A percentile compares a stretch with the other conserved stretches of the same genome.
phyloP scores from a whole-genome alignment of 2,888 invertebrate genomes.

The Siphlonurus alternatus region DNA sequence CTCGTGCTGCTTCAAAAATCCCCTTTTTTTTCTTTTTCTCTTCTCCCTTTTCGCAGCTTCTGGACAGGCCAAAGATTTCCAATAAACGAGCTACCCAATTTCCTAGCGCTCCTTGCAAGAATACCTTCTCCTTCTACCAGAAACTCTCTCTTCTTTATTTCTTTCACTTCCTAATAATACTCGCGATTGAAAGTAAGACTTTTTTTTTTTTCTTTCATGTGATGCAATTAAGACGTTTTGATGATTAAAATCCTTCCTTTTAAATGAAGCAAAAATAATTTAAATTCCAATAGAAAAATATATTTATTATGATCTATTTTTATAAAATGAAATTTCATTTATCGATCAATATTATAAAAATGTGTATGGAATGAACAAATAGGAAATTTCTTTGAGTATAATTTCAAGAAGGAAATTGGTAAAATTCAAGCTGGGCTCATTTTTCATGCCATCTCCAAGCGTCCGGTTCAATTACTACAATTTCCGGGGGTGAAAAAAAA shows the following conservation, averaged over 20 bases:
- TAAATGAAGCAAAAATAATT: not conserved
- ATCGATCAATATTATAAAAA: too few species aligned
- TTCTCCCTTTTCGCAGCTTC: not conserved
- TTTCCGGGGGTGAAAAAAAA: not conserved
- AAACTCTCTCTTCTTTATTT: not conserved
- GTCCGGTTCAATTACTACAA: slow-evolving; percentile 9
- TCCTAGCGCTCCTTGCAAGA: not conserved
- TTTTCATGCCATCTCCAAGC: slow-evolving; percentile 27
- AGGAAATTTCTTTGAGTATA: slow-evolving; percentile 6
- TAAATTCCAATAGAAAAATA: not conserved
- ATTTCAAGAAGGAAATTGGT: slow-evolving; percentile 9
- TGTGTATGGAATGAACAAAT: slow-evolving; percentile 3
- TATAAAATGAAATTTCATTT: too few species aligned
- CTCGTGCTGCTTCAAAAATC: slow-evolving; percentile 1
- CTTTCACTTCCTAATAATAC: not conserved
- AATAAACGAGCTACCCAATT: not conserved
- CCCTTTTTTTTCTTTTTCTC: not conserved
- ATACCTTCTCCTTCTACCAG: not conserved
- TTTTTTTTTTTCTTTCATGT: not conserved
- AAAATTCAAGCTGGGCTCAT: slow-evolving; percentile 21
- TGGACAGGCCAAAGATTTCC: slow-evolving; percentile 9
- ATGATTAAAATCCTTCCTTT: not conserved
- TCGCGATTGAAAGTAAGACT: not conserved
- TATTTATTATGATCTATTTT: too few species aligned
- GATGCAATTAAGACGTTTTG: not conserved